Conservation (phyloP, 2,888 invertebrate species). For the Zonitis immaculata region DNA sequence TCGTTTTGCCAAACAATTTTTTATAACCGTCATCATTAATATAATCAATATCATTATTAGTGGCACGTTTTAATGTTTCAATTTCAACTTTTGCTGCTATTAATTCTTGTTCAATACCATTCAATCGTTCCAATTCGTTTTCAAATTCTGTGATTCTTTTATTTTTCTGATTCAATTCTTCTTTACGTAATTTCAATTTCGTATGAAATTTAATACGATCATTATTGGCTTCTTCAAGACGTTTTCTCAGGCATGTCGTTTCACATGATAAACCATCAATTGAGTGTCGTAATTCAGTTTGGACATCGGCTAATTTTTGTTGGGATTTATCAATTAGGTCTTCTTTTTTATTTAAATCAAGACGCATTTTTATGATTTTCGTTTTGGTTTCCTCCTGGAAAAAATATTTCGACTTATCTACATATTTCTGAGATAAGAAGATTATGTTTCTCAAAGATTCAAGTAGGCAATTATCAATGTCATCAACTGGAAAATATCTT, state of each 20-base stretch:
- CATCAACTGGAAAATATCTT: too few species aligned
- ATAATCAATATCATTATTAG: too few species aligned
- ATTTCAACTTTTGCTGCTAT: too few species aligned
- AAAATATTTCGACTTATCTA: background rate
- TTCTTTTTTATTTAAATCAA: slow-evolving; percentile 42
- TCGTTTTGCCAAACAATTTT: slow-evolving; percentile 39
- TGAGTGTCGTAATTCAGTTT: background rate
- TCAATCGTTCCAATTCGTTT: slow-evolving; percentile 27
- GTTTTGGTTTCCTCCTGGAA: slow-evolving; percentile 38
- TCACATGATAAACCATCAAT: background rate
- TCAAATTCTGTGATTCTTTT: slow-evolving; percentile 15
- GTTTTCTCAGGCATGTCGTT: background rate
- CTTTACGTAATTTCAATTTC: background rate
- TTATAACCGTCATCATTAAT: too few species aligned
- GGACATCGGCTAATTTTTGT: background rate
- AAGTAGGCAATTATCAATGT: too few species aligned
- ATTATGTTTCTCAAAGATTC: too few species aligned
- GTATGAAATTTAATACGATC: background rate
- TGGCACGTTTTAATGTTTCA: too few species aligned
- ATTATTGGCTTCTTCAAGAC: background rate
- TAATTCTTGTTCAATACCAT: too few species aligned
- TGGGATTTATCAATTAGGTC: slow-evolving; percentile 13
- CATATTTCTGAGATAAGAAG: too few species aligned
- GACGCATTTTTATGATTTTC: slow-evolving; percentile 38
- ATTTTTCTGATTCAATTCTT: background rate